Evolutionary conservation across 2,797 vertebrate species (phyloP).

Genomic region (Diglossa cyanea): DNA sequence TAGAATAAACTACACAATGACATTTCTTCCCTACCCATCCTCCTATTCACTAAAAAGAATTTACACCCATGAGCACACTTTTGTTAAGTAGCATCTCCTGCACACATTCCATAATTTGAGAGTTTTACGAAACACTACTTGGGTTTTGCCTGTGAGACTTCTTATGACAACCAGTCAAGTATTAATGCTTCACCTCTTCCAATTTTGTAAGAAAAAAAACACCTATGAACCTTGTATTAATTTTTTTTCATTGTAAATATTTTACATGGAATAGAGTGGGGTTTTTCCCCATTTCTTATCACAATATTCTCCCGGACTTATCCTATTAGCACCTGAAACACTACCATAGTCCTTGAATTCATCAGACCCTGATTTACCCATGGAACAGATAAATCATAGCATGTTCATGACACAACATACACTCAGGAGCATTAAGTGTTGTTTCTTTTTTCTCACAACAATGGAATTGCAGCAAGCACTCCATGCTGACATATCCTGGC

Average conservation of each 20-base stretch:
- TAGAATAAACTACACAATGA: neutral
- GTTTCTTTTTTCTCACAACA: neutral
- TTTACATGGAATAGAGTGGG: neutral
- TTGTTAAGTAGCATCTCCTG: neutral
- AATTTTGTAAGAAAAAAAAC: neutral
- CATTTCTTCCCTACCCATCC: neutral
- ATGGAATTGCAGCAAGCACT: neutral
- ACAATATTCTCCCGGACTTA: neutral
- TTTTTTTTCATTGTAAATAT: neutral
- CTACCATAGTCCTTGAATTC: neutral
- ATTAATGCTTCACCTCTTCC: neutral
- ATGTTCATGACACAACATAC: neutral
- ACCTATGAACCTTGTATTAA: neutral
- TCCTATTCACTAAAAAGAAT: neutral
- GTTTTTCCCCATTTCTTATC: rapidly evolving
- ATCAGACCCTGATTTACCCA: neutral
- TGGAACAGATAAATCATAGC: neutral
- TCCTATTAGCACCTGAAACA: neutral
- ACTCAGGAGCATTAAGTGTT: neutral
- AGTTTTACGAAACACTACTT: neutral
- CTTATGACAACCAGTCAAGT: neutral
- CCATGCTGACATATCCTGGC: neutral
- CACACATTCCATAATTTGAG: neutral
- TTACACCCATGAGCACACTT: neutral
- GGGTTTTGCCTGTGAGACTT: neutral